phyloP scores from a whole-genome alignment of 2,888 invertebrate genomes.

The Agonopterix subpropinquella region DNA sequence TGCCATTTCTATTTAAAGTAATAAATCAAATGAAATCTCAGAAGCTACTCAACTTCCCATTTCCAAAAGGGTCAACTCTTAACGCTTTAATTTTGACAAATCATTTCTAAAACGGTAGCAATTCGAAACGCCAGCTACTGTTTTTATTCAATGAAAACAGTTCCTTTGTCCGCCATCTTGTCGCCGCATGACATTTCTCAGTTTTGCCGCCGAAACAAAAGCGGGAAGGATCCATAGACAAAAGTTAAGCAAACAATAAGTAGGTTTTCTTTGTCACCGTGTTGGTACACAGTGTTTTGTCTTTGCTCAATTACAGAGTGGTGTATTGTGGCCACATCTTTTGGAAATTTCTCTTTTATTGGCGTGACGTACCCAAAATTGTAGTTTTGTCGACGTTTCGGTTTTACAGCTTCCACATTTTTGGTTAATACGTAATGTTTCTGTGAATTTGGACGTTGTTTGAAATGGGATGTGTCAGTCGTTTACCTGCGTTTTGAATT shows the following conservation, averaged over 20 bases:
- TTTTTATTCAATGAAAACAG: constrained; percentile 21
- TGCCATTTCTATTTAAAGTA: too few species aligned
- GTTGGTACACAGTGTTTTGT: constrained; percentile 53
- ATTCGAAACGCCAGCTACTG: constrained; percentile 33
- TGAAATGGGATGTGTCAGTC: too few species aligned
- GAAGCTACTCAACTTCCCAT: too few species aligned
- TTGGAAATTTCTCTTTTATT: constrained; percentile 59
- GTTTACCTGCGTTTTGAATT: too few species aligned
- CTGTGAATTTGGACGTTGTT: not conserved
- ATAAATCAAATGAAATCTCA: too few species aligned
- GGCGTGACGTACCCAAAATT: constrained; percentile 12
- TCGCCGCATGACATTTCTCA: constrained; percentile 54
- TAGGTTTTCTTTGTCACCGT: constrained; percentile 30
- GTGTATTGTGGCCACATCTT: constrained; percentile 44
- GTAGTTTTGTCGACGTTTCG: constrained; percentile 26
- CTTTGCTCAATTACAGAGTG: constrained; percentile 71
- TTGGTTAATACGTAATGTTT: constrained; percentile 33
- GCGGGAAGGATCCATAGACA: constrained; percentile 16
- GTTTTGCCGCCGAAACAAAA: constrained; percentile 53
- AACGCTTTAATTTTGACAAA: constrained; percentile 57
- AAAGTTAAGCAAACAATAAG: constrained; percentile 9
- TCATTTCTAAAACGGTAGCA: constrained; percentile 54
- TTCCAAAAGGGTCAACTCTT: constrained; percentile 15
- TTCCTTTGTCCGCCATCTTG: constrained; percentile 35
- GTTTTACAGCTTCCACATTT: constrained; percentile 64